Evolutionary conservation across 2,797 vertebrate genomes (phyloP).

Genomic region (Anguilla megastoma): DNA sequence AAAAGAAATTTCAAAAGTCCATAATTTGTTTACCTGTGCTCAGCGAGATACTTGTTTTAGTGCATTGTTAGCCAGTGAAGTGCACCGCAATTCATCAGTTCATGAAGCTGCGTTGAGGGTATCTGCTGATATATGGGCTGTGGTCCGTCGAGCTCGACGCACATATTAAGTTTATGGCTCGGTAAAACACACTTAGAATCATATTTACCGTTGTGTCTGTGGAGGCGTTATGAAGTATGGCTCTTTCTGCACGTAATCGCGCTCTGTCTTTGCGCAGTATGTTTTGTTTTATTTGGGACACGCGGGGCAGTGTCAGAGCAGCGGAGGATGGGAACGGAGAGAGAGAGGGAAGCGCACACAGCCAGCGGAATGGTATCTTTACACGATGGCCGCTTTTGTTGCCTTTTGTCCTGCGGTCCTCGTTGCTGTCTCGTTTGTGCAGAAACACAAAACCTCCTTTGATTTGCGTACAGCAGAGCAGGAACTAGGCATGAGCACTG

Average conservation of each 20-base stretch:
- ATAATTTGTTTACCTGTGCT: background rate
- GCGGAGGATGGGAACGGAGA: background rate
- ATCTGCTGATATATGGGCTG: constrained; percentile 7
- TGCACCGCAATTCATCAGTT: background rate
- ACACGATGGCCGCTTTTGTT: background rate
- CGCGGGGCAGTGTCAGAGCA: background rate
- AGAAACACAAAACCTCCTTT: background rate
- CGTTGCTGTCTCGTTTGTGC: background rate
- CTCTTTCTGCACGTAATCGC: background rate
- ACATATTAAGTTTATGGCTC: no score
- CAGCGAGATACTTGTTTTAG: background rate
- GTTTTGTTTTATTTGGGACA: background rate
- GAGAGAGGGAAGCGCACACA: background rate
- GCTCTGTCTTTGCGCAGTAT: background rate
- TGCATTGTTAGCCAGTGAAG: background rate
- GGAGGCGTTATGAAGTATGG: background rate
- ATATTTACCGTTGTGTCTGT: background rate
- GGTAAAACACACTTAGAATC: no score
- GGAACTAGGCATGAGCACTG: background rate
- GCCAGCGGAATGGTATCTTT: background rate
- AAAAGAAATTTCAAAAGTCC: background rate
- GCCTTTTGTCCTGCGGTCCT: background rate
- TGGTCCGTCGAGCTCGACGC: background rate
- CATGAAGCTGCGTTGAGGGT: background rate
- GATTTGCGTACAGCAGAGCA: background rate